These are phyloP conservation scores for Napeogenes sylphis DNA, from an alignment of 2,888 invertebrate genomes.

Conservation along the genomic window DNA sequence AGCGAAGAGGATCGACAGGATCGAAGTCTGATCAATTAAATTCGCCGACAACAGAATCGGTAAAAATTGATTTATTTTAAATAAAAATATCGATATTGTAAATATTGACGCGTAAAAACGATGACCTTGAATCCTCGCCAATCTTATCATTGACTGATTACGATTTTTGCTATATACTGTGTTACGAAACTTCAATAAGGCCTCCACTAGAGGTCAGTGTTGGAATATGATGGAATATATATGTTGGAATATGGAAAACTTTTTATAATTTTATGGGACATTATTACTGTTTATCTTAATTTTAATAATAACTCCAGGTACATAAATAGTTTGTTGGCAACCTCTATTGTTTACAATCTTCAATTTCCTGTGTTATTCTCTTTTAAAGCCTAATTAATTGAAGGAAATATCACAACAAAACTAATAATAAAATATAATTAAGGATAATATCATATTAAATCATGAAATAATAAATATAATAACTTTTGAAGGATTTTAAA, in stretches of 20 bases:
- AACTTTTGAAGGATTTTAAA: no score
- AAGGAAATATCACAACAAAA: no score
- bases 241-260: neutral
- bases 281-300: no score
- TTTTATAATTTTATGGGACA: conserved; percentile 7
- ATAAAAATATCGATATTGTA: conserved; percentile 23
- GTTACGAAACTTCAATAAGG: conserved; percentile 26
- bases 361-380: neutral
- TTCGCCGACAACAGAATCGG: conserved; percentile 20
- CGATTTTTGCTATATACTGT: conserved; percentile 34
- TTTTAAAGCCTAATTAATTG: neutral
- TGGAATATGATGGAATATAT: neutral
- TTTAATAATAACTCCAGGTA: neutral
- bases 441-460: no score
- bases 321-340: conserved; percentile 20
- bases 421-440: no score
- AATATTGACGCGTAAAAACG: conserved; percentile 45
- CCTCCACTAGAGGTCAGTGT: conserved; percentile 11
- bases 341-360: conserved; percentile 15
- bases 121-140: conserved; percentile 56
- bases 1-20: conserved; percentile 44
- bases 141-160: conserved; percentile 67
- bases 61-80: conserved; percentile 12
- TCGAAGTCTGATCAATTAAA: conserved; percentile 2
- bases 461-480: no score